A percentile compares a stretch with the other conserved stretches of the same genome.
phyloP scores from a whole-genome alignment of 2,888 invertebrate species.

The Caenorhabditis uteleia region DNA sequence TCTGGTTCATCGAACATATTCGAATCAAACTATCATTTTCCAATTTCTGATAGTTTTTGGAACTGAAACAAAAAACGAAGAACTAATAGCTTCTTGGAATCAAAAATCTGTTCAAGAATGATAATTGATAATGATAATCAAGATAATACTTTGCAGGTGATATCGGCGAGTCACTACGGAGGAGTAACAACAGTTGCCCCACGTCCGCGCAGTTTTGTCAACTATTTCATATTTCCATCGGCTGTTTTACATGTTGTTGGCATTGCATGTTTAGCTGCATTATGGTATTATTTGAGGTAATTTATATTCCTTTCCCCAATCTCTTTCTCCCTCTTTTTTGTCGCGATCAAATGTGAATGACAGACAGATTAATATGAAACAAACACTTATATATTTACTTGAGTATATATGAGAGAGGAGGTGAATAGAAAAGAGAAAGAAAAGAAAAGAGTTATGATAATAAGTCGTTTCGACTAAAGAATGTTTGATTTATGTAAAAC shows the following conservation, averaged over 20 bases:
- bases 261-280: slow-evolving; percentile 70
- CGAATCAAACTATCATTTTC: no score
- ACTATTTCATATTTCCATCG: slow-evolving; percentile 70
- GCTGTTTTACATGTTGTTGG: slow-evolving; percentile 71
- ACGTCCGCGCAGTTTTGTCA: slow-evolving; percentile 56
- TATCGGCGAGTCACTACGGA: slow-evolving; percentile 68
- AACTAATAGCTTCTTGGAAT: no score
- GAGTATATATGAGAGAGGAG: slow-evolving; percentile 8
- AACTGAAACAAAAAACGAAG: no score
- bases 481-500: no score
- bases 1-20: no score
- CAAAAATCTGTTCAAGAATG: no score
- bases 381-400: slow-evolving; percentile 12
- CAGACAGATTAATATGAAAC: slow-evolving; percentile 33
- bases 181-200: slow-evolving; percentile 45
- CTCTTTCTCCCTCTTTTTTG: slow-evolving; percentile 9
- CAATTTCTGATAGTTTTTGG: no score
- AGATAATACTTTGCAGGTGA: slow-evolving; percentile 42
- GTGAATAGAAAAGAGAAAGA: no score
- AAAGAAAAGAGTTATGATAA: no score
- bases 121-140: no score
- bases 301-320: no score
- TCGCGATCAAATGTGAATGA: slow-evolving; percentile 20
- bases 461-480: no score
- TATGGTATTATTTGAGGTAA: slow-evolving; percentile 72